Evolutionary conservation across 2,113 vertebrate species (phyloP), one percentile per base, ranked within the genome.

Genomic region (Blennius ocellaris): DNA sequence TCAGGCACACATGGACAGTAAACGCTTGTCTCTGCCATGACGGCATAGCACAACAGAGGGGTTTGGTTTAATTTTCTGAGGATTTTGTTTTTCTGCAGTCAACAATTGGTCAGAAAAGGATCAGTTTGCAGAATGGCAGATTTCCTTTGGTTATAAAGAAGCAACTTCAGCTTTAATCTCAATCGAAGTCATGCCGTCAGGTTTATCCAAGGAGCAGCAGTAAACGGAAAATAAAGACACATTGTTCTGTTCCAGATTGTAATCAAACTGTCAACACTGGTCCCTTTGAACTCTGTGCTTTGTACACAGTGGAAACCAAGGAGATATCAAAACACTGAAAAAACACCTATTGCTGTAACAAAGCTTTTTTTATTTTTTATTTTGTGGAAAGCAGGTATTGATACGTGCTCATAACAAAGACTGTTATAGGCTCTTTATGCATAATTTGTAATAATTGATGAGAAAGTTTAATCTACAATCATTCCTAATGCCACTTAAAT

Each of bases 221-320:
- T 39, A 55, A 2, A 6, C n/a, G 51, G 5, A 61, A 55, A 75
- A 65, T n/a, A 47, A 14, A 41, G 6, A 11, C 37, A 43, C 49
- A 61, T 48, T 61, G 50, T 50, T 56, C 7, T 40, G 11, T 58
- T 50, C 4, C 12, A 74, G 63, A 82, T 72, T 63, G 58, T 6
- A 7, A 86, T 82, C 70, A 72, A n/a, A 71, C 30, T 48, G 79
- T 86, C 70, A 81, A 83, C 74, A 81, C 1, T 43, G 40, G 10
- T 8, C 54, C 47, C 62, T 67, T 80, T 70, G 45, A 74, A 15
- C 12, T 17, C 36, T 39, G 51, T 69, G 11, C 66, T 50, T 39
- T 69, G 44, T 71, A 69, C 38, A 76, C 45, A 61, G 47, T 72
- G 71, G 88, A 83, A 77, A 84, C 71, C 68, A 76, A 73, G 74